These are phyloP conservation scores for Rhineura floridana DNA, from an alignment of 2,113 vertebrate genomes.

Conservation along the genomic window DNA sequence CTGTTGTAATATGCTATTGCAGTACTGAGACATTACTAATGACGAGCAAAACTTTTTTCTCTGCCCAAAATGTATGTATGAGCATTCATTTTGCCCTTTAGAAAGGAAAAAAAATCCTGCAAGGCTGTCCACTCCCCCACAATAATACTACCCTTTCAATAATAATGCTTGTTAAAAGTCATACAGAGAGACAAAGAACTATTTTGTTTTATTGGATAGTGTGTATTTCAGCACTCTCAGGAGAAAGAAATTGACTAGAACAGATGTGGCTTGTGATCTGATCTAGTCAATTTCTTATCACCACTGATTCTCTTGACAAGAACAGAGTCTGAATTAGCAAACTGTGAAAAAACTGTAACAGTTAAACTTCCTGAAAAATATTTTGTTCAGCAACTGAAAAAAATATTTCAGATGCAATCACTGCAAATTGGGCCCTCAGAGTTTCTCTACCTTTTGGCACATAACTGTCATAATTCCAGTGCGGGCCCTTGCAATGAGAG, in stretches of 20 bases:
- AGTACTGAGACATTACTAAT: too few species aligned
- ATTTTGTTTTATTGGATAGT: background rate
- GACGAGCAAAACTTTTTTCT: too few species aligned
- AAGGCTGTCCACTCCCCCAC: too few species aligned
- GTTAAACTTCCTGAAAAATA: background rate
- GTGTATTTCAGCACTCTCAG: background rate
- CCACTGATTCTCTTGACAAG: background rate
- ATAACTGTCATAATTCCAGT: background rate
- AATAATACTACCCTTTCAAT: background rate
- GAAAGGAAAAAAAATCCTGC: background rate
- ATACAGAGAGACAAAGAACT: too few species aligned
- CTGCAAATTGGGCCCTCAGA: background rate
- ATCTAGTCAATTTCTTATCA: background rate
- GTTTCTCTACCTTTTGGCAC: background rate
- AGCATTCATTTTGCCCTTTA: background rate
- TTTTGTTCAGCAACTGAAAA: background rate
- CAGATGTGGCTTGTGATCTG: background rate
- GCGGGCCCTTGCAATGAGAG: background rate
- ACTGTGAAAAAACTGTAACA: background rate
- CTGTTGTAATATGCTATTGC: too few species aligned
- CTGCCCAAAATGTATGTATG: too few species aligned
- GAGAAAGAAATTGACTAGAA: background rate
- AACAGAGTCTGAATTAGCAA: background rate
- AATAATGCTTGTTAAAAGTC: background rate
- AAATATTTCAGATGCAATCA: background rate